These are phyloP conservation scores for Danio jaintianensis DNA, from an alignment of 2,797 vertebrate genomes.

Conservation along the genomic window DNA sequence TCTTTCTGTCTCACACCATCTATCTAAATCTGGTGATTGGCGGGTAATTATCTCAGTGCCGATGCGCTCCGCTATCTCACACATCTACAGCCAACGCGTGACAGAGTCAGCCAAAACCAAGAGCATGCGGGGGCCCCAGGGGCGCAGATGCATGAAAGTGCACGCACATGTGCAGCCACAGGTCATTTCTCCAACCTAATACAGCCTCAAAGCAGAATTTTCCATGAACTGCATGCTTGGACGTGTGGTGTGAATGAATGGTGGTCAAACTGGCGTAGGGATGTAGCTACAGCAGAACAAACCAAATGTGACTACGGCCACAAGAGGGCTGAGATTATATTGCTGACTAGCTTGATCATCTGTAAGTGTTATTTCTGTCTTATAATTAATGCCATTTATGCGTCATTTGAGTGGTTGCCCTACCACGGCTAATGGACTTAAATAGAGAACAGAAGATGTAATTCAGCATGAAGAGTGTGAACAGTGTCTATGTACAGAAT, in stretches of 20 bases:
- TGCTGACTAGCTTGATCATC: constrained; percentile 46
- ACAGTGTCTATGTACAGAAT: background rate
- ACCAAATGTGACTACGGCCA: constrained; percentile 28
- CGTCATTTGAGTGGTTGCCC: constrained; percentile 10
- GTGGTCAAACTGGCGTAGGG: background rate
- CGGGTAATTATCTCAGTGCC: constrained; percentile 58
- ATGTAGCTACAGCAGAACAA: background rate
- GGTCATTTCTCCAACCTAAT: constrained; percentile 35
- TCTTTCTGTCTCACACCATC: constrained; percentile 15
- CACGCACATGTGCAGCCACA: constrained; percentile 3
- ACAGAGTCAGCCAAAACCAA: constrained; percentile 35
- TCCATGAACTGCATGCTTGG: background rate
- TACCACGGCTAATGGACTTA: constrained; percentile 15
- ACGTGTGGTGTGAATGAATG: background rate
- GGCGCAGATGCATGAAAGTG: background rate
- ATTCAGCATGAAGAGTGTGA: constrained; percentile 27
- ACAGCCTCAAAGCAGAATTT: background rate
- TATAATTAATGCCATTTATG: constrained; percentile 52
- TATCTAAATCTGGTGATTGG: constrained; percentile 42
- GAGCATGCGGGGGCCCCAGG: background rate
- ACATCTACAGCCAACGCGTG: constrained; percentile 43
- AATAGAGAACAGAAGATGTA: constrained; percentile 17
- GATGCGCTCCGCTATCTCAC: constrained; percentile 32
- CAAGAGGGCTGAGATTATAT: constrained; percentile 18
- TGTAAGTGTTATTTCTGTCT: constrained; percentile 47